Base-by-base conservation (phyloP, 2,888 invertebrate species). In the Watsonalla cultraria region DNA sequence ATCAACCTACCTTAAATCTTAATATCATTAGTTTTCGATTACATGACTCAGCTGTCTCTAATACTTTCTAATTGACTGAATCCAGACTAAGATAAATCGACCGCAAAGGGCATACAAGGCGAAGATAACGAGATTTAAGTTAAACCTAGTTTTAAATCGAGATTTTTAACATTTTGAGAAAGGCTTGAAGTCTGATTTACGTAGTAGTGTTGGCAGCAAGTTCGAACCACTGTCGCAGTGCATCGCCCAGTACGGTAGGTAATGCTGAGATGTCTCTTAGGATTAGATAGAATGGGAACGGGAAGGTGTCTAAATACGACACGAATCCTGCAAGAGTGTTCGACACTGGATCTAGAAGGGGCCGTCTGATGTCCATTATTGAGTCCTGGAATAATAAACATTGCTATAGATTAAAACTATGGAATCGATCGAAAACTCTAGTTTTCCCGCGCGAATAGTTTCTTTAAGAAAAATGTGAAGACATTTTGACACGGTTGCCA, bases 211-310 rank as follows among this genome's bases (percentile, higher is more conserved):
- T 94, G 14, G 95, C 95, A 11, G 98, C 97, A 57, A 99, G 90
- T 91, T 99, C 99, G 82, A 99, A 99, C 99, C 99, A 99, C 78
- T 99, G 99, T 55, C 99, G 90, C 58, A 99, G 91, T 0, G 99
- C 99, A 81, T 99, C 99, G 68, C 99, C 97, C 35, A 99, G 91
- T 0, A 98, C 97, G 42, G 93, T 92, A 0, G 99, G 99, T 56
- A 99, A 86, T 34, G 95, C 94, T 59, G 94, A 94, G 70, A 99
- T 94, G 76, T 99, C 97, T 56, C 97, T 90, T 35, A 99, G 92
- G 70, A 99, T 96, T 51, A 99, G 93, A 83, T 99, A 99, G 91
- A 97, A 99, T 0, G 99, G 98, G 84, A 99, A 99, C 0, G 99
- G 99, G 85, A 99, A 99, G 50, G 93, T 93, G 72, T 99, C 98